A percentile compares a stretch with the other conserved stretches of the same genome.
phyloP scores from a whole-genome alignment of 2,888 invertebrate species.

The Eilema sororculum region DNA sequence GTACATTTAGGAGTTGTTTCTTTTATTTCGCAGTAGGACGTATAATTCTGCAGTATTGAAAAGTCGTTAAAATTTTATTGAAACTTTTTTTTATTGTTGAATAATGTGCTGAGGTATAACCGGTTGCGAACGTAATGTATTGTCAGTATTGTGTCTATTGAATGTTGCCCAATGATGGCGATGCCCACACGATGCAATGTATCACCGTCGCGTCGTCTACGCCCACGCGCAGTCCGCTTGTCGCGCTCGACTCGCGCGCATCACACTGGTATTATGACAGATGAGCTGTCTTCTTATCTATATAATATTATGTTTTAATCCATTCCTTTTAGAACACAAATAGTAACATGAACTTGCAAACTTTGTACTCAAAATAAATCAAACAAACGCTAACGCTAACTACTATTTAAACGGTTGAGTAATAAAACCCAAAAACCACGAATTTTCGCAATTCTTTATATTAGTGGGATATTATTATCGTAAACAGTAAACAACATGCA shows the following conservation, averaged over 20 bases:
- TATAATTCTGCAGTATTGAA: conserved; percentile 51
- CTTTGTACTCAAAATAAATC: background rate
- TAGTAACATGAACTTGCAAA: background rate
- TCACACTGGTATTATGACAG: conserved; percentile 39
- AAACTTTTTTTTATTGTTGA: background rate
- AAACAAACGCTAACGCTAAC: no score
- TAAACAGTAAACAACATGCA: no score
- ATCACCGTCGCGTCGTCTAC: conserved; percentile 48
- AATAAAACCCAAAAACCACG: no score
- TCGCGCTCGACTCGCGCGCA: conserved; percentile 46
- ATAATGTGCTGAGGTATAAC: conserved; percentile 5
- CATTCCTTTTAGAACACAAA: background rate
- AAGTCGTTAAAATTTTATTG: background rate
- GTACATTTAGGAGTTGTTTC: conserved; percentile 64
- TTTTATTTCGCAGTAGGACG: conserved; percentile 51
- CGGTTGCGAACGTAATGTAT: conserved; percentile 12
- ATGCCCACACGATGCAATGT: conserved; percentile 46
- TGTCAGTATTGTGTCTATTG: conserved; percentile 35
- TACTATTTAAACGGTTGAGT: no score
- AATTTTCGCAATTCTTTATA: no score
- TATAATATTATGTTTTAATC: background rate
- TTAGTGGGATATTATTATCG: no score
- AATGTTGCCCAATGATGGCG: conserved; percentile 32
- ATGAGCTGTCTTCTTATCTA: conserved; percentile 9
- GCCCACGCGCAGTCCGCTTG: conserved; percentile 39